A percentile compares a stretch with the other conserved stretches of the same genome.
phyloP scores from a whole-genome alignment of 2,113 vertebrate genomes.

The Triplophysa dalaica region DNA sequence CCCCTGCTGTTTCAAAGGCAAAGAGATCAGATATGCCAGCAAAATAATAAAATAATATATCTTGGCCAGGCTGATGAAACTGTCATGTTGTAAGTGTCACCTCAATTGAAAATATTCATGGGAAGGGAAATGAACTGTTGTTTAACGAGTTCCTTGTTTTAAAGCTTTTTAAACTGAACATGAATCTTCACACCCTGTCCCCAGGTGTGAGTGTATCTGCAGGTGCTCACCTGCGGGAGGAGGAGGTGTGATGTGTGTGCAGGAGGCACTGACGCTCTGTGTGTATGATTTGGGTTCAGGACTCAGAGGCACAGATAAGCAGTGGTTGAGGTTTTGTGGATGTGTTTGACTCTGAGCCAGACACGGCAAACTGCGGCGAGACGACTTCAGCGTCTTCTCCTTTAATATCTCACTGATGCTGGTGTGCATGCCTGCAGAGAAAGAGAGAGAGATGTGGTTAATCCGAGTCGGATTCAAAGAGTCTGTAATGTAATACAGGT shows the following conservation, averaged over 20 bases:
- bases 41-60: no score
- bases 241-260: slow-evolving; percentile 48
- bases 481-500: slow-evolving; percentile 2
- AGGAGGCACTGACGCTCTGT: slow-evolving; percentile 70
- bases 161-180: no score
- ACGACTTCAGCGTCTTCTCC: slow-evolving; percentile 88
- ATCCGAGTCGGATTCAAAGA: not conserved
- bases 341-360: slow-evolving; percentile 90
- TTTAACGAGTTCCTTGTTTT: no score
- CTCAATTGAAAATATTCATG: no score
- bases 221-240: slow-evolving; percentile 35
- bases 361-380: slow-evolving; percentile 93
- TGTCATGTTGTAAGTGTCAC: no score
- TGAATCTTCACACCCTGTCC: not conserved
- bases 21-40: no score
- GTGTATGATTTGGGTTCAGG: slow-evolving; percentile 64
- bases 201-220: not conserved
- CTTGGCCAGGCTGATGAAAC: no score
- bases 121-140: no score
- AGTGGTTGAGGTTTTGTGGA: slow-evolving; percentile 88
- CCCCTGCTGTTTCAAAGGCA: no score
- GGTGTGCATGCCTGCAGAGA: slow-evolving; percentile 86
- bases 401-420: slow-evolving; percentile 95
- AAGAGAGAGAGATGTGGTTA: not conserved
- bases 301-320: slow-evolving; percentile 81